Base-by-base conservation (phyloP, 2,888 invertebrate genomes). In the Diloba caeruleocephala region DNA sequence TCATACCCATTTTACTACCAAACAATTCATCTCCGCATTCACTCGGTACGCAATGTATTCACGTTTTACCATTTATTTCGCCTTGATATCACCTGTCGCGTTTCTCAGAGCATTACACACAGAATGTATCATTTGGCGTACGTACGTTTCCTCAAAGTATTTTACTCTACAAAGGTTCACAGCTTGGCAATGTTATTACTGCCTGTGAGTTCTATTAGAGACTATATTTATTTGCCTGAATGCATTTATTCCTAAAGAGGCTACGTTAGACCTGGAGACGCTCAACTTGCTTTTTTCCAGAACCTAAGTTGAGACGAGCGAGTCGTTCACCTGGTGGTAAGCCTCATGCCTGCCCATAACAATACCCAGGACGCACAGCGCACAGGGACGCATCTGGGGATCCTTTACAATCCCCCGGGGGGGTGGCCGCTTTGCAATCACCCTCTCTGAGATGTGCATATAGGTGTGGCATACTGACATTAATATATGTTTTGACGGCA, bases 31-130 rank as follows among this genome's bases (percentile, higher is more conserved):
- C 39, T 48, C 29, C 2, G 10, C 21, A 23, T 43, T 32, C 43
- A 51, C 19, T 39, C 28, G 39, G 26, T 26, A 43, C 28, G 51
- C 46, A 46, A 63, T 44, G 57, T 63, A 39, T 48, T 46, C 42
- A 37, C 7, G 32, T 45, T 31, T 34, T 23, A 26, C 38, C 33
- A 45, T 61, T 62, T 46, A 43, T 17, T 51, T 7, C 37, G 49
- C 33, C 19, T 12, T 15, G 10, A n/a, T 13, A 41, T 15, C 62
- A 63, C 51, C 63, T 63, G 62, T 17, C 63, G 33, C 33, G 21
- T 36, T 46, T 63, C 63, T 29, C 62, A 62, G 34, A 31, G 57
- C 32, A 37, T 62, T 62, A 56, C 63, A 62, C 29, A 57, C 42
- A 39, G 51, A 57, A 62, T 63, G 56, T 62, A 57, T 62, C 61